A percentile compares a stretch with the other conserved stretches of the same genome.
Evolutionary conservation across 2,888 invertebrate species (phyloP).

Genomic region (Uloborus plumipes): DNA sequence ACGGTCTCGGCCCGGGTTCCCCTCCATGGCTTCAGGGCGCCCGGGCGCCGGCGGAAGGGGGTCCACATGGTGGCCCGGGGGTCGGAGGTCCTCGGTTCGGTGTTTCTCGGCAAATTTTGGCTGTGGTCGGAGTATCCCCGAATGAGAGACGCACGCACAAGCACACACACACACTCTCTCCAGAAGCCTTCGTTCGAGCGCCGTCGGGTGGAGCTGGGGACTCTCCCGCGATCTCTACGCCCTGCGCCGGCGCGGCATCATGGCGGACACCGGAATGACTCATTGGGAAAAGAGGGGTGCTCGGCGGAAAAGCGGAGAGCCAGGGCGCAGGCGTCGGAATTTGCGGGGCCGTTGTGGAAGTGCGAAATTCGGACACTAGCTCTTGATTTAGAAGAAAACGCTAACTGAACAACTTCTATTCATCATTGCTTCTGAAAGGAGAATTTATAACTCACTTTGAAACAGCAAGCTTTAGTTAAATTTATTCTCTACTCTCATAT

Average conservation of each 20-base stretch:
- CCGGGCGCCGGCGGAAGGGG: slow-evolving; percentile 21
- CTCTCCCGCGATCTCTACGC: slow-evolving; percentile 9
- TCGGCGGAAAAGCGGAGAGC: background rate
- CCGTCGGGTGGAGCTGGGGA: slow-evolving; percentile 24
- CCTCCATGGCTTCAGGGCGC: slow-evolving; percentile 40
- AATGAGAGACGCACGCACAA: background rate
- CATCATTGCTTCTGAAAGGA: too few species aligned
- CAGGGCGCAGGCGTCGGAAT: slow-evolving; percentile 2
- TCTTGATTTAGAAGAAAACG: too few species aligned
- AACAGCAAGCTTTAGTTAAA: too few species aligned
- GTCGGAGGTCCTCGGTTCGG: background rate
- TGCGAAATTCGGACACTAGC: too few species aligned
- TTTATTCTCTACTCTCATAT: too few species aligned
- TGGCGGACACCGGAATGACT: slow-evolving; percentile 22
- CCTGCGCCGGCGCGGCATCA: slow-evolving; percentile 34
- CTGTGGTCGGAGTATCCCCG: background rate
- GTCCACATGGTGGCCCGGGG: slow-evolving; percentile 21
- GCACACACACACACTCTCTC: background rate
- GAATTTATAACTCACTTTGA: too few species aligned
- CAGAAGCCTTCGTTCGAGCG: background rate
- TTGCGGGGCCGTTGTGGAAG: too few species aligned
- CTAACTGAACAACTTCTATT: too few species aligned
- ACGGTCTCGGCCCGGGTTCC: slow-evolving; percentile 18
- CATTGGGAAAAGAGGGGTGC: slow-evolving; percentile 16
- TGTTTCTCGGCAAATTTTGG: background rate